Percentiles rank a stretch among this genome's conserved stretches.
Conservation (phyloP, 1,140 invertebrate genomes). For the Macrobrachium rosenbergii region DNA sequence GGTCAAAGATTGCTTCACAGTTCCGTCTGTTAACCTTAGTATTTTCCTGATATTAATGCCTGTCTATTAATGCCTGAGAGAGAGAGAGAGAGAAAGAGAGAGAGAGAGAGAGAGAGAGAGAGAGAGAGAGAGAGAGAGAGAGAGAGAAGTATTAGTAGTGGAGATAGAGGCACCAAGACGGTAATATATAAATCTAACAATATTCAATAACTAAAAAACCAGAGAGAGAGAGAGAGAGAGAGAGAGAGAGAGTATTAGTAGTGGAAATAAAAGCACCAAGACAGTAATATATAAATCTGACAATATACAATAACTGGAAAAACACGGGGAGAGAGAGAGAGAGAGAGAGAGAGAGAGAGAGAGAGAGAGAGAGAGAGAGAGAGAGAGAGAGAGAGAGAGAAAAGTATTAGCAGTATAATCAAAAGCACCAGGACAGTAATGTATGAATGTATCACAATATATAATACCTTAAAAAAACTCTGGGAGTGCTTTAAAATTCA, state of each 20-base stretch:
- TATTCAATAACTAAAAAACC: background rate
- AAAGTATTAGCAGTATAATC: background rate
- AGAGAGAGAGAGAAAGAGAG: constrained; percentile 28
- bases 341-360: background rate
- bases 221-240: constrained; percentile 21
- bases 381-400: constrained; percentile 14
- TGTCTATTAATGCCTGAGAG: constrained; percentile 6
- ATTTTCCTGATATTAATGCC: too few relatives aligned
- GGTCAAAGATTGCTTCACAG: too few relatives aligned
- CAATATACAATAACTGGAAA: background rate
- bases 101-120: constrained; percentile 32
- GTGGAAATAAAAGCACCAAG: background rate
- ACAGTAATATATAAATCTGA: background rate
- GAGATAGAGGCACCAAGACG: background rate
- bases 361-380: constrained; percentile 7
- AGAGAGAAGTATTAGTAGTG: background rate
- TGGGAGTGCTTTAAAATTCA: too few relatives aligned
- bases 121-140: constrained; percentile 29
- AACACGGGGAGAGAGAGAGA: background rate
- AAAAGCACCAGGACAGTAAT: background rate
- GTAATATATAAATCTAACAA: background rate
- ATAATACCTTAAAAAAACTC: too few relatives aligned
- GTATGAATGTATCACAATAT: background rate
- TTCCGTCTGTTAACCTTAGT: too few relatives aligned
- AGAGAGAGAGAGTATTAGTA: background rate